Percentiles rank a stretch among this genome's conserved stretches.
Evolutionary conservation across 2,797 vertebrate species (phyloP).

Genomic region (Siniperca scherzeri): DNA sequence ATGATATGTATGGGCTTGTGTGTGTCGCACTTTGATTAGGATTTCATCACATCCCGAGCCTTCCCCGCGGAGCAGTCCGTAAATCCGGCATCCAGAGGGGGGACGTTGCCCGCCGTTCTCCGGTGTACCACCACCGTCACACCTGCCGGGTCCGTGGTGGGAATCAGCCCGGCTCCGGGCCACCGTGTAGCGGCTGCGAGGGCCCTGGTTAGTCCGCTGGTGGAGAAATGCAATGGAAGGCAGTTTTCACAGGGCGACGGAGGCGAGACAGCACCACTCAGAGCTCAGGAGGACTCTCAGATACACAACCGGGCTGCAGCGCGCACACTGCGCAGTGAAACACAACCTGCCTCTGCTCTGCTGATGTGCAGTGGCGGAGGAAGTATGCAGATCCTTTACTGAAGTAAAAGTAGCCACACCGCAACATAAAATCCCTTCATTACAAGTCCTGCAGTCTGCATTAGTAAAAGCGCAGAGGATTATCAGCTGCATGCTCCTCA

Average conservation of each 20-base stretch:
- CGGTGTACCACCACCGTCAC: constrained; percentile 37
- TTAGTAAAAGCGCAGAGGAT: not conserved
- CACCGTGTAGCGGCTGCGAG: constrained; percentile 67
- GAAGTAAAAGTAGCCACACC: no score
- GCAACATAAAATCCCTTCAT: no score
- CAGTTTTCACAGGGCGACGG: constrained; percentile 38
- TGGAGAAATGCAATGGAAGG: constrained; percentile 70
- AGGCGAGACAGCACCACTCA: constrained; percentile 84
- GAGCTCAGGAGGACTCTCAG: constrained; percentile 81
- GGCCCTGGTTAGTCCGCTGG: constrained; percentile 66
- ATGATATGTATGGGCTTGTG: constrained; percentile 41
- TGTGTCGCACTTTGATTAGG: constrained; percentile 68
- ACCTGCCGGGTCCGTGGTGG: constrained; percentile 62
- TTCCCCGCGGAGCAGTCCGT: constrained; percentile 23
- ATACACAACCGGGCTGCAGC: constrained; percentile 3
- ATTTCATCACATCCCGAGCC: constrained; percentile 43
- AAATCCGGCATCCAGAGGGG: constrained; percentile 21
- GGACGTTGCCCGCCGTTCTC: not conserved
- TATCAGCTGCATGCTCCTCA: no score
- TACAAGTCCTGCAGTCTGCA: not conserved
- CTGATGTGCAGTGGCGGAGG: no score
- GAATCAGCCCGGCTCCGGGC: constrained; percentile 57
- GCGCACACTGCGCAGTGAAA: not conserved
- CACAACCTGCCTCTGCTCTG: not conserved
- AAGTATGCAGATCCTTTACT: not conserved